Evolutionary conservation across 2,113 vertebrate genomes (phyloP).

Genomic region (Bubo bubo): DNA sequence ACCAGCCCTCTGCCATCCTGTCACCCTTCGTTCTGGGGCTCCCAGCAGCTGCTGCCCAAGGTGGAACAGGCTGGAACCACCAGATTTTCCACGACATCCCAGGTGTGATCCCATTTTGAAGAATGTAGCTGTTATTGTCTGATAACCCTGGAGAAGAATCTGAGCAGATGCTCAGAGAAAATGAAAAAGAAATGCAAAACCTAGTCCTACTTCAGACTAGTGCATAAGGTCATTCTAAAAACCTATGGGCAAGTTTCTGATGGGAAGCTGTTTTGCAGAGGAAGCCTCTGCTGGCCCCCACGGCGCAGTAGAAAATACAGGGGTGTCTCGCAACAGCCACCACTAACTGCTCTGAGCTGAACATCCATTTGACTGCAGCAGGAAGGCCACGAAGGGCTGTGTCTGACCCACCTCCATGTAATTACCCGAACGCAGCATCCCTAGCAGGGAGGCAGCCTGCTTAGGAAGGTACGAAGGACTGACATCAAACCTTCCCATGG

Average conservation of each 20-base stretch:
- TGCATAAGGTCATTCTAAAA: neutral
- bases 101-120: neutral
- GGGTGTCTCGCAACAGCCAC: neutral
- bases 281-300: neutral
- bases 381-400: neutral
- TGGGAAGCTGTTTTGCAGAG: neutral
- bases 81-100: neutral
- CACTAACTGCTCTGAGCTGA: neutral
- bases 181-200: neutral
- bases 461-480: fast-evolving
- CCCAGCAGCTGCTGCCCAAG: neutral
- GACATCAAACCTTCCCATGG: neutral
- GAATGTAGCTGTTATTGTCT: neutral
- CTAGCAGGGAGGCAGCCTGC: neutral
- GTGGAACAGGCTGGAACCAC: neutral
- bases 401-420: neutral
- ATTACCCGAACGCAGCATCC: neutral
- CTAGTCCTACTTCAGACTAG: neutral
- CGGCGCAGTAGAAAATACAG: neutral
- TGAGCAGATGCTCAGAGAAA: neutral
- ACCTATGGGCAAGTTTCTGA: neutral
- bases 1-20: neutral
- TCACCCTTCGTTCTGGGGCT: neutral
- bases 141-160: neutral
- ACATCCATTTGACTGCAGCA: neutral